A percentile compares a stretch with the other conserved stretches of the same genome.
Conservation (phyloP, 2,888 invertebrate genomes). For the Phaedon cochleariae region DNA sequence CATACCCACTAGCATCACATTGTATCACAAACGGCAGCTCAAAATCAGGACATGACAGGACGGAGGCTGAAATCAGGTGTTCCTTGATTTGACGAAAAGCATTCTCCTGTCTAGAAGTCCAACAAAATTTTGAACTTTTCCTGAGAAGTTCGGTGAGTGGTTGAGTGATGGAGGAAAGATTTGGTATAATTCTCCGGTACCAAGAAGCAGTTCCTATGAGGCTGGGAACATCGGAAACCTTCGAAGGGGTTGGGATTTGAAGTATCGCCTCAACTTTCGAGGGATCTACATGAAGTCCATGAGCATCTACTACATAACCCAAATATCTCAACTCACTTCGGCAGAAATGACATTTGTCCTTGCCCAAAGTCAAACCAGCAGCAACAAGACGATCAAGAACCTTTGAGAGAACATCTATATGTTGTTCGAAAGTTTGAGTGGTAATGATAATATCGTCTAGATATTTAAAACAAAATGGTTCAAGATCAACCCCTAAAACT, state of each 20-base stretch:
- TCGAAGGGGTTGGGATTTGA: slow-evolving; percentile 10
- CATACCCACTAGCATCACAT: not conserved
- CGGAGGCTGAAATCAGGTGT: not conserved
- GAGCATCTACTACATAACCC: slow-evolving; percentile 26
- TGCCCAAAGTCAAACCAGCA: slow-evolving; percentile 42
- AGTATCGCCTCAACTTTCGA: slow-evolving; percentile 22
- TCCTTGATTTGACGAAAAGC: not conserved
- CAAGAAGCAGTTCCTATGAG: slow-evolving; percentile 19
- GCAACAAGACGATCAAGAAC: slow-evolving; percentile 32
- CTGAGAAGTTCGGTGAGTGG: slow-evolving; percentile 11
- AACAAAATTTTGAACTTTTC: not conserved
- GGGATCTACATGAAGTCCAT: slow-evolving; percentile 23
- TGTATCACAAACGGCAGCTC: slow-evolving; percentile 5
- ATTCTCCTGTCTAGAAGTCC: not conserved
- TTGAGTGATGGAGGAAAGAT: slow-evolving; percentile 14
- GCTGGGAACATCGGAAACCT: slow-evolving; percentile 17
- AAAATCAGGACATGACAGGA: not conserved
- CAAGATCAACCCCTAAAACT: not conserved
- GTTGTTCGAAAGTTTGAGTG: slow-evolving; percentile 32
- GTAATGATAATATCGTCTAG: slow-evolving; percentile 45
- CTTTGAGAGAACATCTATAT: slow-evolving; percentile 32
- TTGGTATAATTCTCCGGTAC: slow-evolving; percentile 21
- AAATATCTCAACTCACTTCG: slow-evolving; percentile 22
- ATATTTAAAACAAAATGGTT: slow-evolving; percentile 39
- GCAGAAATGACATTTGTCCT: slow-evolving; percentile 29